Evolutionary conservation across 2,113 vertebrate genomes (phyloP), one percentile per base, ranked within the genome.

Genomic region (Cyprinus carpio): DNA sequence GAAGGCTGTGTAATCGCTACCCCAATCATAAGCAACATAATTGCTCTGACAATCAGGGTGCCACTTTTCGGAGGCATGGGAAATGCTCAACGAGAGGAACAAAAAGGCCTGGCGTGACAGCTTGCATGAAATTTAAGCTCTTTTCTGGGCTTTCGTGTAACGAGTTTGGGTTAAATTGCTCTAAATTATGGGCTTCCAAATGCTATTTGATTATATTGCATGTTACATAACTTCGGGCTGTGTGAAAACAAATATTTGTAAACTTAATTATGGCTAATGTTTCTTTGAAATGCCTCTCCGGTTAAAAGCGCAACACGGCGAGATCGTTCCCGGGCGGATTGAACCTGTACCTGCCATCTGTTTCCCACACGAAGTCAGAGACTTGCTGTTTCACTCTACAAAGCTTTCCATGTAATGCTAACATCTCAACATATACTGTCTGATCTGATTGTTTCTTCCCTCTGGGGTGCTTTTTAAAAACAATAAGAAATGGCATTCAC

Each of bases 101-200:
- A 85, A 85, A 87, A 82, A 56, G 84, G 43, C 64, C 64, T 83
- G 7, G 67, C 37, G 23, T 46, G 78, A 23, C 8, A 27, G 75
- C 74, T 87, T 79, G 83, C 83, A 80, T 80, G 34, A 86, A 86
- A 86, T 20, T 46, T 71, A 86, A 79, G 31, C 29, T 34, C 71
- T 82, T 85, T 74, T 49, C 71, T 49, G 13, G n/a, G 79, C 69
- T 49, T n/a, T 56, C 56, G 72, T 64, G 31, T 25, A 72, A 37
- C 86, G 75, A 88, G 88, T 89, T 79, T 62, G 65, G 90, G 91
- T 88, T 82, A 72, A 91, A 92, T 91, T 90, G 90, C 83, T 92
- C 40, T 1, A 82, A 93, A 93, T 92, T 88, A 78, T 51, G 86
- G 85, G 87, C 86, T 92, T 88, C 81, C 80, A 16, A 31, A 75